Evolutionary conservation across 2,113 vertebrate genomes (phyloP).

Genomic region (Neolamprologus sp.): DNA sequence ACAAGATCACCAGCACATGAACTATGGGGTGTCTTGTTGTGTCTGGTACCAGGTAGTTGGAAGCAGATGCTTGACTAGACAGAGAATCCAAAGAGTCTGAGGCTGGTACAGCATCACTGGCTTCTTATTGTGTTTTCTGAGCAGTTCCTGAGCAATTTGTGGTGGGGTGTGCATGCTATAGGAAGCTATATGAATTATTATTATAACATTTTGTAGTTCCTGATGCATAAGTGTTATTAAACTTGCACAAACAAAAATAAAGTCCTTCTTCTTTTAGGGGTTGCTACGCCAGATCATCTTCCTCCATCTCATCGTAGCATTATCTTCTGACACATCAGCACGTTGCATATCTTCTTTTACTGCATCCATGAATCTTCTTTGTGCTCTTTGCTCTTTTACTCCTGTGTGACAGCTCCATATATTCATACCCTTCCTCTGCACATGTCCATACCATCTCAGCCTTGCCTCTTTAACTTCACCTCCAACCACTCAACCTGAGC

Average conservation of each 20-base stretch:
- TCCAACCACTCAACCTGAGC: background rate
- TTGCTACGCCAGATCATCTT: rapidly evolving
- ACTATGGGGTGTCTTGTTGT: background rate
- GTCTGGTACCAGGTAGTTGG: background rate
- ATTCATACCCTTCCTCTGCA: background rate
- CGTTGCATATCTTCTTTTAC: background rate
- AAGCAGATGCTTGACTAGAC: background rate
- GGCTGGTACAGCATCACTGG: too few relatives aligned
- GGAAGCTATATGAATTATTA: background rate
- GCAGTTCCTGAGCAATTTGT: background rate
- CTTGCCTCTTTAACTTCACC: background rate
- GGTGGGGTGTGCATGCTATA: background rate
- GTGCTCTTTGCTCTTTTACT: background rate
- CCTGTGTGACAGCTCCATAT: background rate
- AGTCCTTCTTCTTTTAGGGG: background rate
- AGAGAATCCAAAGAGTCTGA: background rate
- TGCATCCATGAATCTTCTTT: background rate
- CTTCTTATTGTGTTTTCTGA: background rate
- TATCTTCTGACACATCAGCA: background rate
- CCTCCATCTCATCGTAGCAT: background rate
- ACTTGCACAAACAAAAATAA: background rate
- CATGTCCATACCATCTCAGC: background rate
- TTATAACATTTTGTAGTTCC: background rate
- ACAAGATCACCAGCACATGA: background rate
- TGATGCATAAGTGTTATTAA: background rate